Percentiles rank a stretch among this genome's conserved stretches.
phyloP scores from a whole-genome alignment of 2,797 vertebrate species.

The Propithecus deckenii region DNA sequence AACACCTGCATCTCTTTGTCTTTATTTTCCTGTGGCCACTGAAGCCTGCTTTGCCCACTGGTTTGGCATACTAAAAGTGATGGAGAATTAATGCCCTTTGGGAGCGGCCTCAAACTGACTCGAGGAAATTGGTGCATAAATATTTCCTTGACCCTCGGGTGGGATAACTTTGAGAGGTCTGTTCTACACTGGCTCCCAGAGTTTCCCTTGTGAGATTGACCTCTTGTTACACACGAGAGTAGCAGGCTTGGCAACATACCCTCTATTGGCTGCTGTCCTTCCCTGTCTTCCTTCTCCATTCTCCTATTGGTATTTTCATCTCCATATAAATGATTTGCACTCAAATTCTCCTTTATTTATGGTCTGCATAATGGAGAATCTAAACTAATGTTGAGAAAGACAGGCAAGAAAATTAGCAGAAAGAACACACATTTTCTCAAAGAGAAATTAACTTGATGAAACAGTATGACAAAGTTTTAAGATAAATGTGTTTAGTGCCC shows the following conservation, averaged over 20 bases:
- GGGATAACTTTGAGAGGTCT: not conserved
- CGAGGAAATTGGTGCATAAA: not conserved
- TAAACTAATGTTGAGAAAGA: not conserved
- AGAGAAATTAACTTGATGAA: not conserved
- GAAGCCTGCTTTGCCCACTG: not conserved
- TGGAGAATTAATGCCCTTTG: not conserved
- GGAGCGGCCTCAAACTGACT: not conserved
- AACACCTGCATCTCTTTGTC: not conserved
- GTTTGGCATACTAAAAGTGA: not conserved
- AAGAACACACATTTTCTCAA: not conserved
- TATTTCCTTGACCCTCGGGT: not conserved
- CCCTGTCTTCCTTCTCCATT: not conserved
- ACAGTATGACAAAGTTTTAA: not conserved
- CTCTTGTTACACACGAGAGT: not conserved
- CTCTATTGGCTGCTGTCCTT: not conserved
- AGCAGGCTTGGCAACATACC: not conserved
- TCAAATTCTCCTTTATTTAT: not conserved
- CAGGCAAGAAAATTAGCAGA: not conserved
- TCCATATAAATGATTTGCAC: not conserved
- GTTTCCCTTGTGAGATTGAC: not conserved
- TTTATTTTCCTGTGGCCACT: not conserved
- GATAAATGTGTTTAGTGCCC: not conserved
- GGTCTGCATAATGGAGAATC: not conserved
- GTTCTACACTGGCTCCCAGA: not conserved
- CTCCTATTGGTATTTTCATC: not conserved